Evolutionary conservation across 2,888 invertebrate species (phyloP).

Genomic region (Hydropsyche betteni): DNA sequence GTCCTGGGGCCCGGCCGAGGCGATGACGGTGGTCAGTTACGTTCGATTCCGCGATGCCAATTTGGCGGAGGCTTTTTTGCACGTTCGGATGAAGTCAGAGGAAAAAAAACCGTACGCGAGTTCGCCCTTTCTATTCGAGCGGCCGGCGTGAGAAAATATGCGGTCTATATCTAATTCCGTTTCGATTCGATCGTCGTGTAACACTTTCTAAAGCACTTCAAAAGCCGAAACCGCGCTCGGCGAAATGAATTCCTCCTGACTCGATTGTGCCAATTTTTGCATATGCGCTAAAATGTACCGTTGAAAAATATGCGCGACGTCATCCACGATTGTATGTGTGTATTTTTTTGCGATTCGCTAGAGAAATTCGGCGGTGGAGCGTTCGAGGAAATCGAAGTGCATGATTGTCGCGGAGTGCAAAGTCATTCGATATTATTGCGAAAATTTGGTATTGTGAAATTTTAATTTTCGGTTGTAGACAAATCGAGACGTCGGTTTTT

Average conservation of each 20-base stretch:
- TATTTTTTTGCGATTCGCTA: not conserved
- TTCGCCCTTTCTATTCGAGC: not conserved
- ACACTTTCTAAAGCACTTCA: constrained; percentile 26
- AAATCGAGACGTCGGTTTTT: not conserved
- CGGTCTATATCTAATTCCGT: constrained; percentile 31
- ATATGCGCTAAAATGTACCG: constrained; percentile 8
- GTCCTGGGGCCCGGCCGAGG: too few relatives aligned
- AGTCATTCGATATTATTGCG: not conserved
- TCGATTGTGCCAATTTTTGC: constrained; percentile 26
- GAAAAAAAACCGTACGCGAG: too few relatives aligned
- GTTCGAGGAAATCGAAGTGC: too few relatives aligned
- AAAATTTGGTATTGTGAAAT: not conserved
- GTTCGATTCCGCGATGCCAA: too few relatives aligned
- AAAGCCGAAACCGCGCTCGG: constrained; percentile 17
- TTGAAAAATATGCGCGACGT: not conserved
- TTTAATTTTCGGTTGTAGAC: too few relatives aligned
- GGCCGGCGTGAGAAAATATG: constrained; percentile 28
- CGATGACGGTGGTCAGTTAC: too few relatives aligned
- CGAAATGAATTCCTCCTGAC: constrained; percentile 18
- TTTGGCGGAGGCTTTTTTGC: too few relatives aligned
- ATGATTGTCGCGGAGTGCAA: too few relatives aligned
- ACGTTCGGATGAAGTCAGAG: too few relatives aligned
- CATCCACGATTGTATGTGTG: not conserved
- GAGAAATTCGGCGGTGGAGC: not conserved
- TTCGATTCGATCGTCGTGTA: constrained; percentile 33